Base-by-base conservation (phyloP, 2,888 invertebrate genomes). In the Drosophila mercatorum region DNA sequence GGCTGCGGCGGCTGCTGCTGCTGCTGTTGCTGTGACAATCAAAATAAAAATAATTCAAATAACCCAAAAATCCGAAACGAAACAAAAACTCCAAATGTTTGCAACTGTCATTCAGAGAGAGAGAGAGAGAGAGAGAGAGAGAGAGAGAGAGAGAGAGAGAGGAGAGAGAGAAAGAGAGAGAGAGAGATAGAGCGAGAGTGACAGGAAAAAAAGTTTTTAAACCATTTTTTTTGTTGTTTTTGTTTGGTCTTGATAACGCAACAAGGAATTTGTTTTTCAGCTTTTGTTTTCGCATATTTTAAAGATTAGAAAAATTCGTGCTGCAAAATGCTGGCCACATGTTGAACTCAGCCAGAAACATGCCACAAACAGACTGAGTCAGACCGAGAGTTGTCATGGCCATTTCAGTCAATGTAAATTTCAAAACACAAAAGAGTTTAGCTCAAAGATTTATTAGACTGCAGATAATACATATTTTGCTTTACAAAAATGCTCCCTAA, bases 11-110 rank as follows among this genome's bases (percentile, higher is more conserved):
- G 51, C 0, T 17, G 17, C 17, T 55, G 64, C 17, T 55, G 64
- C 52, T 61, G 75, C 73, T 58, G 59, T 51, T 63, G 63, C 60
- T 68, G 75, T 78, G 88, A 88, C 74, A 88, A 85, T 84, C 85
- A 75, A 74, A 83, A 83, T 78, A 79, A 83, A 86, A 83, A 83
- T 81, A 83, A 80, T 76, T 62, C 59, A 64, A 81, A 75, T 75
- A 74, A 52, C 64, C 65, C 51, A 44, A 40, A 49, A 65, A 68
- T 49, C 52, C 59, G 60, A 66, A 68, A 64, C 61, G 40, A 74
- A 66, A 51, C 69, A 52, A 52, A 44, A 55, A 57, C 22, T 74
- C 72, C 70, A 83, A 87, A 87, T 87, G 81, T 75, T 83, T 81
- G 87, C 79, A 86, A 81, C 86, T 83, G 82, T 78, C 82, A 81